Base-by-base conservation (phyloP, 2,797 vertebrate genomes). In the Myripristis murdjan region DNA sequence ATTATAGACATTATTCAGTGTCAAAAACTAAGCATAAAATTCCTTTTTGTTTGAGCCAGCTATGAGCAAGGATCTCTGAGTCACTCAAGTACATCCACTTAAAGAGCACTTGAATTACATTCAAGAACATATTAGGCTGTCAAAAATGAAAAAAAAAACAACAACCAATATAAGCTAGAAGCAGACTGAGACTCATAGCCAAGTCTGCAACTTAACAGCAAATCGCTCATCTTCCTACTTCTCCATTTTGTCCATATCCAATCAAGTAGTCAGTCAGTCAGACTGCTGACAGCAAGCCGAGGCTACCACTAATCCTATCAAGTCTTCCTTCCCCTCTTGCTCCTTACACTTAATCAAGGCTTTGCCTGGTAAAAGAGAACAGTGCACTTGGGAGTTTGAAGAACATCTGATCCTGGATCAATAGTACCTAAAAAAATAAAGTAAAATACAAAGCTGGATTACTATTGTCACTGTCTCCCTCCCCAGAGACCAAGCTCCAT, bases 401-500 rank as follows among this genome's bases (percentile, higher is more conserved):
- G 41, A 49, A 65, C 15, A 11, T 64, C 46, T 65, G 28, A 66
- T 51, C 18, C 51, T 55, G n/a, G 39, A 53, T 55, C 55, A 64
- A 53, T 1, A 60, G 24, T 31, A 24, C 64, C 58, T 46, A 44
- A 35, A 64, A 43, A 24, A 49, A 62, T 5, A 22, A 22, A 24
- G 55, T 60, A 33, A 2, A 41, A 24, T 56, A 5, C 75, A 73
- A 79, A 82, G 81, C 79, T 87, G 80, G 64, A 79, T 81, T 46
- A 71, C 82, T 68, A 82, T 79, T 6, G 23, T 82, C 74, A 71
- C 73, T 33, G 74, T 75, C 72, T 61, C 53, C 52, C 55, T n/a
- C 59, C 51, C 23, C 53, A 53, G 44, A 28, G 79, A 56, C 68
- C 49, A 49, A 18, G 53, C 57, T 79, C 16, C 55, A 5, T 35